These are phyloP conservation scores for Oxyteleia sp. DNA, from an alignment of 2,888 invertebrate genomes.

Conservation along the genomic window DNA sequence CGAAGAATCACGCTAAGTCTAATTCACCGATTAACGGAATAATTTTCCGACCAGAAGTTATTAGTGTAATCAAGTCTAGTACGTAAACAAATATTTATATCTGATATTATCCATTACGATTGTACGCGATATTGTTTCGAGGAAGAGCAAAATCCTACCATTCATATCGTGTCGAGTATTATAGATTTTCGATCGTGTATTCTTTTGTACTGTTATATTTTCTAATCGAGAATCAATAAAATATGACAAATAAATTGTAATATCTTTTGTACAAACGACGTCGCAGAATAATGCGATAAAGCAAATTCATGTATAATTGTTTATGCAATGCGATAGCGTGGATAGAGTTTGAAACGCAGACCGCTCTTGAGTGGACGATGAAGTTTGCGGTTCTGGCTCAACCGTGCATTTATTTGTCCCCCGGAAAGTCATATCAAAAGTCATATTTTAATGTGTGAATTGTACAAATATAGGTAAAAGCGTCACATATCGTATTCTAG, in stretches of 20 bases:
- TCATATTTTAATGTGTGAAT: slow-evolving; percentile 18
- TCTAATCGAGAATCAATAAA: slow-evolving; percentile 29
- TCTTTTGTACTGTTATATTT: slow-evolving; percentile 36
- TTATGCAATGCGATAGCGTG: slow-evolving; percentile 10
- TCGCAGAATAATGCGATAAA: slow-evolving; percentile 13
- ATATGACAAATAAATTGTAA: slow-evolving; percentile 39
- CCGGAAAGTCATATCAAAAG: slow-evolving; percentile 28
- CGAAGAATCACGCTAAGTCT: slow-evolving; percentile 3
- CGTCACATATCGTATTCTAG: slow-evolving; percentile 17
- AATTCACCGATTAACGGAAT: slow-evolving; percentile 33
- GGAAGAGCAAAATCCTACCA: not conserved
- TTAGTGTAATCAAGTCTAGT: slow-evolving; percentile 11
- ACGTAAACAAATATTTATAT: slow-evolving; percentile 37
- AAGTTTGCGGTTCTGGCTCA: slow-evolving; percentile 9
- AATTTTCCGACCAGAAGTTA: slow-evolving; percentile 20
- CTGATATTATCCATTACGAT: slow-evolving; percentile 41
- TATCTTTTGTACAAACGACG: slow-evolving; percentile 37
- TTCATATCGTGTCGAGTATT: slow-evolving; percentile 11
- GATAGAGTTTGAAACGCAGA: slow-evolving; percentile 18
- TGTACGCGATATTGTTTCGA: not conserved
- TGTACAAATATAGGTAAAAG: slow-evolving; percentile 18
- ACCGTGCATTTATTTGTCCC: slow-evolving; percentile 18
- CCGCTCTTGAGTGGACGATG: not conserved
- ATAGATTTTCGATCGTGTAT: slow-evolving; percentile 11
- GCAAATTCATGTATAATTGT: slow-evolving; percentile 9